These are phyloP conservation scores for Pachymerium ferrugineum DNA, from an alignment of 2,888 invertebrate species.

Conservation along the genomic window DNA sequence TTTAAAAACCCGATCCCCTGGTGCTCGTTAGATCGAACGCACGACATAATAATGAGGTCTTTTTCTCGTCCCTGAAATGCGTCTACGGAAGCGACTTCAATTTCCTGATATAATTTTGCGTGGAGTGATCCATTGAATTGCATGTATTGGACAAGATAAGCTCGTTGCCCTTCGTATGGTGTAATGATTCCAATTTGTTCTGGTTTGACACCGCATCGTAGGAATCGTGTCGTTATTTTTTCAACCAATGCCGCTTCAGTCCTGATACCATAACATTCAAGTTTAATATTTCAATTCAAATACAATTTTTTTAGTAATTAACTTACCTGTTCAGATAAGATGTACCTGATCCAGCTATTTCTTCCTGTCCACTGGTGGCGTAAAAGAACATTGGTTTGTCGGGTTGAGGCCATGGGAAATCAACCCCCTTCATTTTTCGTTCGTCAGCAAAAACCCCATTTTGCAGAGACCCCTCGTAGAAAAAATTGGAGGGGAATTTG, in stretches of 20 bases:
- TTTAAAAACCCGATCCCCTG: conserved; percentile 98
- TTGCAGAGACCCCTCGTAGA: conserved; percentile 97
- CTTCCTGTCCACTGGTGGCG: conserved; percentile 92
- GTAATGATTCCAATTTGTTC: conserved; percentile 99
- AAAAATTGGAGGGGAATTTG: conserved; percentile 97
- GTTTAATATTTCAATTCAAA: not conserved
- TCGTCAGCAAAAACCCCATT: conserved; percentile 98
- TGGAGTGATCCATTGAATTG: conserved; percentile 96
- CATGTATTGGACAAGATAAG: conserved; percentile 96
- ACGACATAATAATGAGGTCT: conserved; percentile 98
- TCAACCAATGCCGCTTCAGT: conserved; percentile 99
- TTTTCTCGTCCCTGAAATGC: conserved; percentile 99
- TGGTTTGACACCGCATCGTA: conserved; percentile 90
- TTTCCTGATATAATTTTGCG: conserved; percentile 88
- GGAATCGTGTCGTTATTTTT: conserved; percentile 90
- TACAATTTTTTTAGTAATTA: not conserved
- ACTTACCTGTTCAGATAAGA: conserved; percentile 80
- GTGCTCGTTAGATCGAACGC: conserved; percentile 96
- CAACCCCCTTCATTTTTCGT: conserved; percentile 76
- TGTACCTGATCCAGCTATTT: conserved; percentile 97
- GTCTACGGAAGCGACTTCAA: conserved; percentile 98
- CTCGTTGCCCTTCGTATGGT: conserved; percentile 97
- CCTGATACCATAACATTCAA: conserved; percentile 48
- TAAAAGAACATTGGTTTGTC: conserved; percentile 99
- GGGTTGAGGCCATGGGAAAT: conserved; percentile 95